Conservation (phyloP, 2,797 vertebrate genomes). For the Tenualosa ilisha region DNA sequence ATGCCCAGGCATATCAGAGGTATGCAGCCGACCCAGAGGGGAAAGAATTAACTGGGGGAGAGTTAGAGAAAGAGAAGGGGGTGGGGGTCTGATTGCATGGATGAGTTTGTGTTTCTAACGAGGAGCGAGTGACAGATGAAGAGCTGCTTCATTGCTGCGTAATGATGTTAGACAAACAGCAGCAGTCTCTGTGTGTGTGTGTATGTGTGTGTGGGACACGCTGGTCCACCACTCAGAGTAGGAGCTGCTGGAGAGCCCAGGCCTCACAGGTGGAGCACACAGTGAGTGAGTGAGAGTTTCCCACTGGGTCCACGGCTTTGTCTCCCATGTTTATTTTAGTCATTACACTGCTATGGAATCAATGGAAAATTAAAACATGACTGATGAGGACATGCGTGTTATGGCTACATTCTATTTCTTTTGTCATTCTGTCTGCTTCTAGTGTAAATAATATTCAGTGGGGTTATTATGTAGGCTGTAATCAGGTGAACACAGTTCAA, state of each 20-base stretch:
- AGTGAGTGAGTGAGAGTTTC: not conserved
- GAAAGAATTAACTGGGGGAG: constrained; percentile 10
- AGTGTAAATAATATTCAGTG: not conserved
- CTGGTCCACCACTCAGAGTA: not conserved
- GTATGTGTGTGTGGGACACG: not conserved
- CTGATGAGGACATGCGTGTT: not conserved
- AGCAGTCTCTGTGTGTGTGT: not conserved
- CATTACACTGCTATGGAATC: not conserved
- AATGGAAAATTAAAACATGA: not conserved
- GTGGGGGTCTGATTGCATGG: not conserved
- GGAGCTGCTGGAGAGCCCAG: not conserved
- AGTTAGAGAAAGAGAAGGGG: not conserved
- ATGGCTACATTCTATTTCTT: not conserved
- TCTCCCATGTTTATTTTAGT: not conserved
- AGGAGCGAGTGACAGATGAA: not conserved
- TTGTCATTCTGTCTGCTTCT: not conserved
- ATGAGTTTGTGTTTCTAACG: constrained; percentile 30
- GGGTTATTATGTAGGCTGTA: not conserved
- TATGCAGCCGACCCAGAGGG: constrained; percentile 22
- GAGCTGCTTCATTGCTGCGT: constrained; percentile 36
- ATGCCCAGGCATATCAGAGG: constrained; percentile 44
- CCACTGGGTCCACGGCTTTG: not conserved
- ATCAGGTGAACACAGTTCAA: not conserved
- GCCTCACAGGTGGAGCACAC: not conserved
- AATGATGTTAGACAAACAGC: constrained; percentile 18